phyloP scores from a whole-genome alignment of 2,113 vertebrate genomes.

The Maccullochella peelii region DNA sequence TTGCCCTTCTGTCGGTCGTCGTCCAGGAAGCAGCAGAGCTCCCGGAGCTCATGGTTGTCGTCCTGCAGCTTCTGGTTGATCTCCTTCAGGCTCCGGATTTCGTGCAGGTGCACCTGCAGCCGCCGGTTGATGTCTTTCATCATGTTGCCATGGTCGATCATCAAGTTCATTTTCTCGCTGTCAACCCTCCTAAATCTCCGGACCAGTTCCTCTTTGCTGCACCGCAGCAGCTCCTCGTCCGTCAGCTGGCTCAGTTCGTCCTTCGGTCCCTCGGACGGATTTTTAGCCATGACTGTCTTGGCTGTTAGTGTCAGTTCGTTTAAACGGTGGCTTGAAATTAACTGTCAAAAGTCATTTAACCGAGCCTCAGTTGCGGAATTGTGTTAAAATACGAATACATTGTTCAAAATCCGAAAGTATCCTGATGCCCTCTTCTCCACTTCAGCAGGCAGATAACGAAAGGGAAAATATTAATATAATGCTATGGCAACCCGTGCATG shows the following conservation, averaged over 20 bases:
- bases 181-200: conserved; percentile 91
- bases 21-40: conserved; percentile 97
- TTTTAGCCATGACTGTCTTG: conserved; percentile 88
- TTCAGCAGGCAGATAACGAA: conserved; percentile 38
- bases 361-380: conserved; percentile 53
- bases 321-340: conserved; percentile 6
- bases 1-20: conserved; percentile 96
- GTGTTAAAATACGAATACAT: conserved; percentile 64
- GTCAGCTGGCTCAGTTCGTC: conserved; percentile 92
- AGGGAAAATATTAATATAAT: conserved; percentile 32
- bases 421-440: background rate
- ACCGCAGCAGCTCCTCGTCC: conserved; percentile 92
- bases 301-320: conserved; percentile 25
- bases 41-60: conserved; percentile 96
- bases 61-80: conserved; percentile 97
- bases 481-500: conserved; percentile 30
- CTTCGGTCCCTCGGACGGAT: conserved; percentile 83
- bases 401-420: conserved; percentile 34
- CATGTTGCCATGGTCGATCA: conserved; percentile 96
- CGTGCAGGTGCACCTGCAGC: conserved; percentile 96
- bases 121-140: conserved; percentile 97
- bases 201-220: conserved; percentile 93
- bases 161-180: conserved; percentile 93
- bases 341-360: conserved; percentile 32
- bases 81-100: conserved; percentile 96